Base-by-base conservation (phyloP, 2,797 vertebrate genomes). In the Rhincodon typus region DNA sequence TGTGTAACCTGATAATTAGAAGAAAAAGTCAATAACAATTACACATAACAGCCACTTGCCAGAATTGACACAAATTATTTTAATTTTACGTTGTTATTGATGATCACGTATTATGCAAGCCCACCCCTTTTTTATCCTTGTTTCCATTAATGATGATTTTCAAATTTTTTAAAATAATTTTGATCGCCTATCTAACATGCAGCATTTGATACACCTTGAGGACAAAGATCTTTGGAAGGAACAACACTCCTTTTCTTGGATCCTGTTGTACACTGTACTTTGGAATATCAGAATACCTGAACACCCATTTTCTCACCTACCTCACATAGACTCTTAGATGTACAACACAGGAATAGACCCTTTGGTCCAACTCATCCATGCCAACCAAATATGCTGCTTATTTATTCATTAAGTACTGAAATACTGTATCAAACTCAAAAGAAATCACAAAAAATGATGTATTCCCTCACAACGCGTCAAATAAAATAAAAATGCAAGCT, bases 51-150 rank as follows among this genome's bases (percentile, higher is more conserved):
- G 96, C 96, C 97, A 97, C 97, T 97, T 97, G 97, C 96, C 97
- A 96, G 97, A 97, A 97, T 97, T 97, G 97, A 97, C 79, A 50
- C 96, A 97, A 97, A 97, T 97, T 97, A 97, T 97, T 97, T 97
- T 97, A 97, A 97, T 97, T 96, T 97, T 97, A 97, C 96, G 96
- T 97, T 97, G 96, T 95, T 97, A 97, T 97, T 96, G 30, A 97
- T 96, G 96, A 96, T 96, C 95, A 96, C 96, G 96, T 96, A 96
- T 96, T 96, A n/a, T 15, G 13, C 46, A 1, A 50, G 42, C 15
- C 46, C 46, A 5, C 69, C 72, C 70, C 70, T 25, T 95, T 95
- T 53, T 74, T 12, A 50, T 74, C 25, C 53, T 30, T 94, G 69
- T 42, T 67, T 38, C 38, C 25, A 50, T 30, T n/a, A 7, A 95